These are phyloP conservation scores for Habroteleia sp. DNA, from an alignment of 2,888 invertebrate species.

Conservation along the genomic window DNA sequence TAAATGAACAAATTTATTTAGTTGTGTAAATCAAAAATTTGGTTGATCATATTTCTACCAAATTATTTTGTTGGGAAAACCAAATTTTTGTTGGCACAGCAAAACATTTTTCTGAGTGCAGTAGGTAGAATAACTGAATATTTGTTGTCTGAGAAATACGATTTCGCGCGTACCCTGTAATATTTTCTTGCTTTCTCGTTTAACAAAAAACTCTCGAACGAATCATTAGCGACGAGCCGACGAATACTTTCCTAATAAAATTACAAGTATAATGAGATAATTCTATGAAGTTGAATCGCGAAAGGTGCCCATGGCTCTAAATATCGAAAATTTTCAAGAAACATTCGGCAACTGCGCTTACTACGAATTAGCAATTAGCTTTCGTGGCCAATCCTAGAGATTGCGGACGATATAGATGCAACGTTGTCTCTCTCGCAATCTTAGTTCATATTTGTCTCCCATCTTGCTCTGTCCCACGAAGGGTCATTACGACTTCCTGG, in stretches of 20 bases:
- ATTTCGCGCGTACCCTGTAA: neutral
- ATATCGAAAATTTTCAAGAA: constrained; percentile 35
- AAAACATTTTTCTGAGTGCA: too few species aligned
- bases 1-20: too few species aligned
- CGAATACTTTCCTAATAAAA: constrained; percentile 25
- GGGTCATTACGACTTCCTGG: constrained; percentile 79
- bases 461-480: constrained; percentile 75
- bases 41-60: too few species aligned
- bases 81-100: too few species aligned
- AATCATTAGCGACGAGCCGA: constrained; percentile 39
- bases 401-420: neutral
- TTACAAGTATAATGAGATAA: constrained; percentile 41
- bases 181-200: constrained; percentile 14
- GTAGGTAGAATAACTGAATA: constrained; percentile 14
- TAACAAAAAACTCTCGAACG: constrained; percentile 13
- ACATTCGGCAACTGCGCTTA: constrained; percentile 25
- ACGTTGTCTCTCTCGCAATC: constrained; percentile 11
- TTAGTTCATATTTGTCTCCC: constrained; percentile 33
- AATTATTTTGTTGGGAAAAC: too few species aligned
- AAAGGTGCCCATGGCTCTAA: neutral
- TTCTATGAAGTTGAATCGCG: constrained; percentile 24
- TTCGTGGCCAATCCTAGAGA: constrained; percentile 26
- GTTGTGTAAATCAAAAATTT: too few species aligned
- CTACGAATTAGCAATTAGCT: constrained; percentile 52
- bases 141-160: constrained; percentile 19